phyloP scores from a whole-genome alignment of 2,888 invertebrate genomes.

The Pristionchus japonicus region DNA sequence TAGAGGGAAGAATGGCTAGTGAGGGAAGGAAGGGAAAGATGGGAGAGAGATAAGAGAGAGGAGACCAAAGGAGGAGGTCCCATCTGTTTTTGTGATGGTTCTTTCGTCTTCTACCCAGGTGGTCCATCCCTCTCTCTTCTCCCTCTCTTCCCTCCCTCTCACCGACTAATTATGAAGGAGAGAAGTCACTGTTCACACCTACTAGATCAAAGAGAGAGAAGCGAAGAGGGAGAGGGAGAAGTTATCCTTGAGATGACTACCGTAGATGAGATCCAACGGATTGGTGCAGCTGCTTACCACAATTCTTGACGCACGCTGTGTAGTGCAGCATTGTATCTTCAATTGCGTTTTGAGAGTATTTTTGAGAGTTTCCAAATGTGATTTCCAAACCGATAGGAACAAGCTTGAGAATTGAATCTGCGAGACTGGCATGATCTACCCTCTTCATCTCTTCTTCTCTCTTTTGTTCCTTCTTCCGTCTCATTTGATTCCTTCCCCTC shows the following conservation, averaged over 20 bases:
- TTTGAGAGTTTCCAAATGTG: too few relatives aligned
- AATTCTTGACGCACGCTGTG: too few relatives aligned
- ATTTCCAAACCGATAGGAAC: too few relatives aligned
- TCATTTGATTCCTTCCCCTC: constrained; percentile 38
- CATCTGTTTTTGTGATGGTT: constrained; percentile 6
- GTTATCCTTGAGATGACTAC: not conserved
- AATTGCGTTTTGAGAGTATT: too few relatives aligned
- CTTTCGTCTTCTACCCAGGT: constrained; percentile 2
- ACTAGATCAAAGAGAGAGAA: not conserved
- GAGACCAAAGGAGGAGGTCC: not conserved
- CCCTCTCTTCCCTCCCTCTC: not conserved
- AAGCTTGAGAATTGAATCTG: not conserved
- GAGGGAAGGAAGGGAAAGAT: not conserved
- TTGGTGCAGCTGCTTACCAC: too few relatives aligned
- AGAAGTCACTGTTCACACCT: constrained; percentile 6
- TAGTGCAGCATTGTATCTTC: too few relatives aligned
- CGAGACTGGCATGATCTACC: not conserved
- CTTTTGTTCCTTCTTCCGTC: constrained; percentile 32
- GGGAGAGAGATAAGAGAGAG: not conserved
- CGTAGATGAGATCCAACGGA: too few relatives aligned
- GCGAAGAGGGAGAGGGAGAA: not conserved
- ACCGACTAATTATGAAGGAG: constrained; percentile 19
- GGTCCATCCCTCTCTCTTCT: not conserved
- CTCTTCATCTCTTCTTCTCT: not conserved
- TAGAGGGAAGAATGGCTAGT: not conserved